Evolutionary conservation across 2,113 vertebrate genomes (phyloP).

Genomic region (Gadus chalcogrammus): DNA sequence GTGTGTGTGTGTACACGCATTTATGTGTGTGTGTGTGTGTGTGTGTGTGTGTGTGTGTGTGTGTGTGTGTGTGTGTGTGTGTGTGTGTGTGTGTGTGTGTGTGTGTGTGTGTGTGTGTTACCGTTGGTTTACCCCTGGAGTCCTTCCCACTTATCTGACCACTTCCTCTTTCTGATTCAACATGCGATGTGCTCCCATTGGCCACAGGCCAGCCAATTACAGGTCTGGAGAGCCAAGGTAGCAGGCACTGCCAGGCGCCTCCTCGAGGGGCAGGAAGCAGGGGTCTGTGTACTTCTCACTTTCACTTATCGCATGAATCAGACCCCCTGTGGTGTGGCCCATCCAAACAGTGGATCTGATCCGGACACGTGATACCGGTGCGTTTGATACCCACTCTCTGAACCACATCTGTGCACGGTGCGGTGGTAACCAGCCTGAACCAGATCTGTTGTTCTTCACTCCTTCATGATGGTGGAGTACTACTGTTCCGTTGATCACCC

Average conservation of each 20-base stretch:
- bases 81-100: no score
- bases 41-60: no score
- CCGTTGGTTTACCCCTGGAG: constrained; percentile 60
- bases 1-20: no score
- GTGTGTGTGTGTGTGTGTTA: no score
- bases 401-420: not conserved
- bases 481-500: not conserved
- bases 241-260: constrained; percentile 47
- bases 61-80: no score
- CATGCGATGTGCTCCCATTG: constrained; percentile 46
- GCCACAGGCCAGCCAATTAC: constrained; percentile 59
- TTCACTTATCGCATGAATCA: constrained; percentile 35
- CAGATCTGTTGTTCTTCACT: not conserved
- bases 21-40: no score
- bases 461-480: not conserved
- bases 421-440: not conserved
- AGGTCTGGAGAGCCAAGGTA: constrained; percentile 40
- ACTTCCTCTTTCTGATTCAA: constrained; percentile 57
- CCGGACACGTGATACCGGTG: constrained; percentile 16
- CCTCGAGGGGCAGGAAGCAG: constrained; percentile 64
- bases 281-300: constrained; percentile 25
- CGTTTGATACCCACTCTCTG: constrained; percentile 1
- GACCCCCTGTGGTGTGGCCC: no score
- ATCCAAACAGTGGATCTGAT: not conserved
- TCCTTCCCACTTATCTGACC: constrained; percentile 55